Conservation (phyloP, 2,888 invertebrate species). For the Balanococcus diminutus region DNA sequence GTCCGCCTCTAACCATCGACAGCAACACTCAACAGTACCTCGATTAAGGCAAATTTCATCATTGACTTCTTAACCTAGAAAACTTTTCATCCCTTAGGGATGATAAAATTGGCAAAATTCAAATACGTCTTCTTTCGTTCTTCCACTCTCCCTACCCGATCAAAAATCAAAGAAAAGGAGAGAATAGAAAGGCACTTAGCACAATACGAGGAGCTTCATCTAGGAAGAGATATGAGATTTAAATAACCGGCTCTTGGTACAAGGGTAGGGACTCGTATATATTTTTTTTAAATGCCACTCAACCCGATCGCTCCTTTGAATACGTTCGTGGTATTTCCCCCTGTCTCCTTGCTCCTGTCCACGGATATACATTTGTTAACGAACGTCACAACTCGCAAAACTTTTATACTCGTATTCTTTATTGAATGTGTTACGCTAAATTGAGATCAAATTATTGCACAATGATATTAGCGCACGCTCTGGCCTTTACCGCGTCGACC, state of each 20-base stretch:
- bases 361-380: conserved; percentile 13
- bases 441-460: conserved; percentile 59
- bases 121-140: not conserved
- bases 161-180: not conserved
- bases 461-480: conserved; percentile 55
- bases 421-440: conserved; percentile 58
- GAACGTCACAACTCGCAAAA: conserved; percentile 34
- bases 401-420: conserved; percentile 24
- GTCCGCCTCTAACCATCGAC: no score
- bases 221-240: not conserved
- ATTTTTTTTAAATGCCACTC: conserved; percentile 26
- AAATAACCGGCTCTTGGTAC: not conserved
- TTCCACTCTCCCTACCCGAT: not conserved
- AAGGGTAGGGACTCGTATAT: not conserved
- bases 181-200: not conserved
- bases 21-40: no score
- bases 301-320: conserved; percentile 43
- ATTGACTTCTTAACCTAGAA: conserved; percentile 22
- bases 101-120: not conserved
- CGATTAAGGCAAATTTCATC: not conserved
- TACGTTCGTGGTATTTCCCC: not conserved
- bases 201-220: no score
- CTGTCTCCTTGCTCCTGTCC: not conserved
- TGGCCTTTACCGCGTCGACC: conserved; percentile 11
- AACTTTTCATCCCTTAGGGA: not conserved